Evolutionary conservation across 2,113 vertebrate species (phyloP), one percentile per base, ranked within the genome.

Genomic region (Fregata magnificens): DNA sequence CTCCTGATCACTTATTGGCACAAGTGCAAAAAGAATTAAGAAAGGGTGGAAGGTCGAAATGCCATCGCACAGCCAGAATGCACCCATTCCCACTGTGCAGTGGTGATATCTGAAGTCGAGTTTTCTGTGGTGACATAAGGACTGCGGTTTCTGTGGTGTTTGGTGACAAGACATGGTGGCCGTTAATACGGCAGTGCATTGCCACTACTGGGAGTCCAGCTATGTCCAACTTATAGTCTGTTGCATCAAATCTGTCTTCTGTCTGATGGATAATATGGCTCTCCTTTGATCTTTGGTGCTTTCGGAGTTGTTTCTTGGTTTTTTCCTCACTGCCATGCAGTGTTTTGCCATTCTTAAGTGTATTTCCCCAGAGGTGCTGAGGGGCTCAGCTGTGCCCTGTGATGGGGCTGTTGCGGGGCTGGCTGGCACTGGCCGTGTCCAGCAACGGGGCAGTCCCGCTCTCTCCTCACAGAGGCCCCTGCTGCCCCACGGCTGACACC

Each of bases 361-460:
- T 21, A 3, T 28, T 44, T 82, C 11, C 16, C 14, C 31, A 22
- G 58, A 6, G 42, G 34, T 42, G 20, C 79, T 29, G 45, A 31
- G 24, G 29, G 34, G 6, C 47, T 47, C 25, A 26, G 72, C 69
- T 2, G 21, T 36, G 61, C 4, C 8, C 29, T n/a, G 56, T 7
- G 29, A 8, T 31, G 52, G 47, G 53, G 38, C 29, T 3, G 1
- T 12, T 32, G n/a, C 4, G 13, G 69, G 16, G 34, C 18, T 5
- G 13, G 40, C 45, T 6, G 21, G 63, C 17, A 38, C 14, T 6
- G 8, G 29, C 40, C 4, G 5, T 7, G 19, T 12, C 8, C 5
- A 20, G 5, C 32, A 1, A 1, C 1, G 5, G 56, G 17, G n/a
- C 53, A 42, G 38, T 26, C 26, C 16, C 0, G 0, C 7, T 5